These are phyloP conservation scores for Mythimna vitellina DNA, from an alignment of 2,888 invertebrate species.

Conservation along the genomic window DNA sequence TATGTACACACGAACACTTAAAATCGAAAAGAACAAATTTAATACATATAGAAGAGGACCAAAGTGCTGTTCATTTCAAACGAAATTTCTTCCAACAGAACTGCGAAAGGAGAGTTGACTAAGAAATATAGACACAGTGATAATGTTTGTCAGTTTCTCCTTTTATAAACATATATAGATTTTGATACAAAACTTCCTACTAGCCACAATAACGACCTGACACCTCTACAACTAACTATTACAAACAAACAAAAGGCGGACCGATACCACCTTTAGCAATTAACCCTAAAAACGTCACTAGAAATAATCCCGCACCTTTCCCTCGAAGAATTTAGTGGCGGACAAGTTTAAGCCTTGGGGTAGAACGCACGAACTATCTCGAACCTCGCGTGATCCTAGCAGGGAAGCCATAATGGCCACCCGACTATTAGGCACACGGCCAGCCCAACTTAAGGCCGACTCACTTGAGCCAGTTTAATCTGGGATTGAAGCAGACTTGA, in stretches of 20 bases:
- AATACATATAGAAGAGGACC: too few relatives aligned
- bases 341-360: constrained; percentile 68
- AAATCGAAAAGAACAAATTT: too few relatives aligned
- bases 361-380: constrained; percentile 69
- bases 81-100: too few relatives aligned
- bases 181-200: not conserved
- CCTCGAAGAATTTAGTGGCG: constrained; percentile 64
- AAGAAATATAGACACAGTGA: too few relatives aligned
- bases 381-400: constrained; percentile 73
- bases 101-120: too few relatives aligned
- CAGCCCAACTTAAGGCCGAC: constrained; percentile 70
- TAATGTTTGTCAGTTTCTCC: too few relatives aligned
- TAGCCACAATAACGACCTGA: not conserved
- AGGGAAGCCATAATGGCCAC: constrained; percentile 75
- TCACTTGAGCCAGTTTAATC: constrained; percentile 78
- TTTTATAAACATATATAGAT: too few relatives aligned
- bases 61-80: too few relatives aligned
- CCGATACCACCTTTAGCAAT: constrained; percentile 52
- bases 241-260: constrained; percentile 29
- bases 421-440: constrained; percentile 76
- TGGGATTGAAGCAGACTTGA: constrained; percentile 71
- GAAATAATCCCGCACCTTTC: constrained; percentile 65
- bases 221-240: not conserved
- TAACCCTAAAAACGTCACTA: constrained; percentile 60
- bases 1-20: too few relatives aligned